These are phyloP conservation scores for Nephrotoma guestfalica DNA, from an alignment of 2,888 invertebrate genomes.

Conservation along the genomic window DNA sequence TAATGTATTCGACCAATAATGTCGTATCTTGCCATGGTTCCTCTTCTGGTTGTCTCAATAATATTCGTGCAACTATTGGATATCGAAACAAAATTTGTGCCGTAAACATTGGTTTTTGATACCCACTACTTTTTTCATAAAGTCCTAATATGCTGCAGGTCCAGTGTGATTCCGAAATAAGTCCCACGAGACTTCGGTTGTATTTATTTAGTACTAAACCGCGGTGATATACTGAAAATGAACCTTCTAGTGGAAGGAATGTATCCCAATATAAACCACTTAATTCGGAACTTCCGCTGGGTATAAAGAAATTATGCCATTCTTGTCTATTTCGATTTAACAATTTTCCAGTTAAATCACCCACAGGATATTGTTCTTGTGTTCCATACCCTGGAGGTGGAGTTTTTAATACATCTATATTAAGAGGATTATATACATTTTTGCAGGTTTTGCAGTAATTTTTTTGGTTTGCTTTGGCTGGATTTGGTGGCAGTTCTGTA, in stretches of 20 bases:
- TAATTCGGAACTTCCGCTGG: slow-evolving; percentile 54
- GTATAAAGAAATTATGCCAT: slow-evolving; percentile 50
- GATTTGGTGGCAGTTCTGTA: slow-evolving; percentile 52
- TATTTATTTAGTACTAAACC: slow-evolving; percentile 36
- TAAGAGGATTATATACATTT: slow-evolving; percentile 60
- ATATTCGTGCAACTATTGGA: slow-evolving; percentile 71
- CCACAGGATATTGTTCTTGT: slow-evolving; percentile 80
- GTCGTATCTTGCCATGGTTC: slow-evolving; percentile 75
- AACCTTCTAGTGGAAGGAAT: slow-evolving; percentile 70
- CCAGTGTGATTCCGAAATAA: slow-evolving; percentile 24
- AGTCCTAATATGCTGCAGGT: slow-evolving; percentile 49
- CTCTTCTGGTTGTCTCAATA: slow-evolving; percentile 66
- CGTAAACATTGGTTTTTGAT: slow-evolving; percentile 57
- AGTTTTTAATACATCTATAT: slow-evolving; percentile 36
- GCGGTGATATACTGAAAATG: slow-evolving; percentile 63
- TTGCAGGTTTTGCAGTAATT: slow-evolving; percentile 55
- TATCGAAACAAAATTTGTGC: slow-evolving; percentile 73
- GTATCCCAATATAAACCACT: slow-evolving; percentile 68
- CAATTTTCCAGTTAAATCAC: slow-evolving; percentile 78
- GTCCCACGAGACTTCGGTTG: slow-evolving; percentile 21
- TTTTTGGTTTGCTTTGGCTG: slow-evolving; percentile 33
- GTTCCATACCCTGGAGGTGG: slow-evolving; percentile 63
- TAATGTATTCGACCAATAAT: slow-evolving; percentile 65
- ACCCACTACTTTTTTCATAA: slow-evolving; percentile 47
- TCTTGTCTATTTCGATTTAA: slow-evolving; percentile 54